phyloP scores from a whole-genome alignment of 2,113 vertebrate species.

The Crotalus helleri region DNA sequence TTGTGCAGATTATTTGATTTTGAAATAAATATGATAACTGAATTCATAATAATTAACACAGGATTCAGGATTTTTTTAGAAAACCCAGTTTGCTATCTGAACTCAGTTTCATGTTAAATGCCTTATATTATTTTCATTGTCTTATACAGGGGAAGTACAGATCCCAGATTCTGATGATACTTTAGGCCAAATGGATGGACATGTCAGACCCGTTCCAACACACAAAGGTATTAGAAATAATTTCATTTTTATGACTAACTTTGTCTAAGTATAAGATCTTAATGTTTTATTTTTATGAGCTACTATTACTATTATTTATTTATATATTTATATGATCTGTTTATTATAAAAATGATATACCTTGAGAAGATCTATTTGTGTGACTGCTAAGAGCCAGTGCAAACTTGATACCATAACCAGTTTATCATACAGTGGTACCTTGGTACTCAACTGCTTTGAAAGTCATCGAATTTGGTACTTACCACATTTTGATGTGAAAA shows the following conservation, averaged over 20 bases:
- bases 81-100: neutral
- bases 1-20: no score
- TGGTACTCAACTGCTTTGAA: neutral
- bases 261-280: neutral
- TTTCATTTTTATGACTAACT: neutral
- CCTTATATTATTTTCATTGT: constrained; percentile 23
- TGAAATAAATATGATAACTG: no score
- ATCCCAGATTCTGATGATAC: constrained; percentile 69
- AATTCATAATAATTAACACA: neutral
- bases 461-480: neutral
- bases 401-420: neutral
- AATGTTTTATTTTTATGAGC: constrained; percentile 5
- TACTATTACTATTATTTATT: neutral
- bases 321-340: neutral
- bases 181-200: constrained; percentile 72
- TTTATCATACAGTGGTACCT: neutral
- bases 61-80: neutral
- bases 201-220: constrained; percentile 75
- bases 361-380: neutral
- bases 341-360: neutral
- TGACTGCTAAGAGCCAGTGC: neutral
- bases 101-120: neutral
- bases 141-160: constrained; percentile 68
- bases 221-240: constrained; percentile 73
- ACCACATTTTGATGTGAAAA: neutral